These are phyloP conservation scores for Agonopterix heracliana DNA, from an alignment of 2,888 invertebrate species.

Conservation along the genomic window DNA sequence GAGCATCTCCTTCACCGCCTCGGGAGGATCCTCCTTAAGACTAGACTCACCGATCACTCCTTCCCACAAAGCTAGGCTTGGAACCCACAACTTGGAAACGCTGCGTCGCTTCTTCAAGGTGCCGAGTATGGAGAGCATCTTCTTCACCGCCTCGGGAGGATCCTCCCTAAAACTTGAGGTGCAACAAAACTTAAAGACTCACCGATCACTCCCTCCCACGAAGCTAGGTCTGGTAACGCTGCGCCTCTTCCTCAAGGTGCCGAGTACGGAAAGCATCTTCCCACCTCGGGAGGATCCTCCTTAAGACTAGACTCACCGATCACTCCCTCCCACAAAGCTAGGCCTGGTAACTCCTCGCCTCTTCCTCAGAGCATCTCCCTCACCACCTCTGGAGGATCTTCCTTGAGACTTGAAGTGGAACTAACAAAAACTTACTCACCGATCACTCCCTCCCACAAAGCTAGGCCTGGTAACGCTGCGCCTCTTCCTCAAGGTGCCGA, in stretches of 20 bases:
- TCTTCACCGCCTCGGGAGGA: conserved; percentile 49
- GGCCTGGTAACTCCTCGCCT: conserved; percentile 28
- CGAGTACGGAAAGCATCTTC: conserved; percentile 82
- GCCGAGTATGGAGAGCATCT: conserved; percentile 82
- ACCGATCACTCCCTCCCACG: neutral
- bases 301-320: conserved; percentile 24
- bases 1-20: conserved; percentile 78
- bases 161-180: conserved; percentile 61
- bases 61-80: conserved; percentile 14
- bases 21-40: conserved; percentile 32
- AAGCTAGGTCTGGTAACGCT: conserved; percentile 19
- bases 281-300: conserved; percentile 35
- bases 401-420: conserved; percentile 79
- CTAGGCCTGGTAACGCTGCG: conserved; percentile 23
- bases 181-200: conserved; percentile 70
- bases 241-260: conserved; percentile 53
- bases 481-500: conserved; percentile 67
- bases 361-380: conserved; percentile 77
- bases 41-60: conserved; percentile 12
- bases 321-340: conserved; percentile 5
- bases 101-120: conserved; percentile 50
- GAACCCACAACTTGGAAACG: conserved; percentile 5
- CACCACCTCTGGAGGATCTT: conserved; percentile 37
- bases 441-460: conserved; percentile 3
- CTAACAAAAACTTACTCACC: conserved; percentile 24